Evolutionary conservation across 2,797 vertebrate genomes (phyloP), one percentile per base, ranked within the genome.

Genomic region (Peromyscus attwateri): DNA sequence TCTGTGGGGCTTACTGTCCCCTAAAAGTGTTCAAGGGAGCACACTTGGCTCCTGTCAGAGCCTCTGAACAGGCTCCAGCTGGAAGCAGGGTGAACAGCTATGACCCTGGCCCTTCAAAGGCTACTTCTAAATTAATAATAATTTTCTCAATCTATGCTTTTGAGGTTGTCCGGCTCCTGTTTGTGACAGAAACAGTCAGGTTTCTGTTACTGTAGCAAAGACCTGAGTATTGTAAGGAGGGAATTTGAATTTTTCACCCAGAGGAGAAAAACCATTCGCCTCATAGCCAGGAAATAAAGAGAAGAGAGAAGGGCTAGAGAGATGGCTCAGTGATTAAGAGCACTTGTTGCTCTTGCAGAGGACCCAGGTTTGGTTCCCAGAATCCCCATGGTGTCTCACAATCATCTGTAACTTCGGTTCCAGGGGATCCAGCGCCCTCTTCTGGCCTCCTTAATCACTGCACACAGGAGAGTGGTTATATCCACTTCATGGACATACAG

Each of bases 61-160:
- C 37, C 80, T 34, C 66, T 52, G 25, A 77, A 68, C 3, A 9
- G 17, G 46, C 23, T 55, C n/a, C 13, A 0, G 23, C 27, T 16
- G 23, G 49, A 49, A 0, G 3, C 3, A 80, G 75, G 19, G 85
- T 10, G 0, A 16, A 3, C 11, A 2, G 11, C 40, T 13, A 2
- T 34, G 62, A 46, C 27, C 29, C 76, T 34, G 23, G 57, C 21
- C 37, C 40, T 79, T 91, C 23, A 7, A 31, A 43, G 9, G 34
- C 34, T 77, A 29, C 77, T 66, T 82, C 68, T 84, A 82, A 94
- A 55, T 80, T 55, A 91, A 87, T 60, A 64, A 76, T 68, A 79
- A 66, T 70, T 79, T 40, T 82, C 80, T 82, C 62, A 82, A 19
- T 62, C 62, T 40, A 40, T 62, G 14, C 2, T 60, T 29, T 29